Conservation (phyloP, 2,888 invertebrate species). For the Epinotia brunnichana region DNA sequence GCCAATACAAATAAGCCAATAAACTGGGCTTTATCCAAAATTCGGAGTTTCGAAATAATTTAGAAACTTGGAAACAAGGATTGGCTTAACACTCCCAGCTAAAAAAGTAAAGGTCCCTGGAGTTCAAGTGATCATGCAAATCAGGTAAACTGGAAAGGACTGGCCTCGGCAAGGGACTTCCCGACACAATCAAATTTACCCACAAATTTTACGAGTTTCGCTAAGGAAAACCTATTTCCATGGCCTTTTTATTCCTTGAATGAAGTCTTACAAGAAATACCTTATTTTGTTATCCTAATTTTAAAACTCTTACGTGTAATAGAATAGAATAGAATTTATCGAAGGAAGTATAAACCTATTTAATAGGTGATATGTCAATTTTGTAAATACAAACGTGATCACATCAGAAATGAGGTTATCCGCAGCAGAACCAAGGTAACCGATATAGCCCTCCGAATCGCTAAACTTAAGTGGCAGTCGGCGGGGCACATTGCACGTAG, state of each 20-base stretch:
- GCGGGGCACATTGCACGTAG: too few species aligned
- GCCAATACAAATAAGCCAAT: too few species aligned
- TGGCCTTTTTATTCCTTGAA: conserved; percentile 1
- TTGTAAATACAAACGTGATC: too few species aligned
- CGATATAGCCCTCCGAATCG: too few species aligned
- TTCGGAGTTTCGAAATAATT: not conserved
- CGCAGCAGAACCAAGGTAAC: too few species aligned
- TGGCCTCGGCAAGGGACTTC: conserved; percentile 43
- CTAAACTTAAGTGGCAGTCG: too few species aligned
- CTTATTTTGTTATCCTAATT: not conserved
- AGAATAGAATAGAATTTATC: too few species aligned
- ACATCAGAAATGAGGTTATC: too few species aligned
- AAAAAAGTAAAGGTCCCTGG: conserved; percentile 16
- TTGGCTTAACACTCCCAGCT: not conserved
- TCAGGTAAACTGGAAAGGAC: conserved; percentile 35
- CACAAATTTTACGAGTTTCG: conserved; percentile 48
- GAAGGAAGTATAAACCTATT: too few species aligned
- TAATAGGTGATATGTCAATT: too few species aligned
- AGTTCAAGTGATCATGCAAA: conserved; percentile 46
- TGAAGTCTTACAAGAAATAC: not conserved
- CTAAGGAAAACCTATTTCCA: conserved; percentile 42
- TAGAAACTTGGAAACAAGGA: not conserved
- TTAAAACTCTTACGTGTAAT: too few species aligned
- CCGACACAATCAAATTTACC: conserved; percentile 54
- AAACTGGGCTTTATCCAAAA: not conserved